Conservation (phyloP, 2,888 invertebrate genomes). For the Cotesia congregata region DNA sequence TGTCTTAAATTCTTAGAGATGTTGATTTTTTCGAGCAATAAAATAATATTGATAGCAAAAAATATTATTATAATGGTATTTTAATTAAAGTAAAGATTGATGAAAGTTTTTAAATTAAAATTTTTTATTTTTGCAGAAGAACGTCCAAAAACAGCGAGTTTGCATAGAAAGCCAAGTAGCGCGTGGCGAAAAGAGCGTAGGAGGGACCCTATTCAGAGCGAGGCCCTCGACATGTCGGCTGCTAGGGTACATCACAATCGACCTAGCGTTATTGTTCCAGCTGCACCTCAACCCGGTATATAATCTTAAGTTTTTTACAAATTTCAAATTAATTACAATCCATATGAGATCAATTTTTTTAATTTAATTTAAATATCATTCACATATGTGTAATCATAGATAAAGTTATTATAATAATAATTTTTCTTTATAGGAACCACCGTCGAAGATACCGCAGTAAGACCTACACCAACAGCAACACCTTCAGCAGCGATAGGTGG, state of each 20-base stretch:
- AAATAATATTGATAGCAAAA: background rate
- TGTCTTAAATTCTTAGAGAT: constrained; percentile 8
- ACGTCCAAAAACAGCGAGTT: constrained; percentile 64
- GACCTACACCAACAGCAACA: constrained; percentile 64
- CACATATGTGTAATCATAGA: background rate
- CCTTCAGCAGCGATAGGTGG: constrained; percentile 63
- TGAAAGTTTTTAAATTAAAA: constrained; percentile 7
- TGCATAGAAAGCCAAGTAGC: constrained; percentile 67
- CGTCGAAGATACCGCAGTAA: constrained; percentile 64
- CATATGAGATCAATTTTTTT: constrained; percentile 5
- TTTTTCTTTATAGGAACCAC: constrained; percentile 58
- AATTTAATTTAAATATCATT: constrained; percentile 1
- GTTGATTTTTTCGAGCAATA: background rate
- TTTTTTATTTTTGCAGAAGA: constrained; percentile 58
- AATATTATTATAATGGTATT: background rate
- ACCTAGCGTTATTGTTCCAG: constrained; percentile 67
- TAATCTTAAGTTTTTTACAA: constrained; percentile 4
- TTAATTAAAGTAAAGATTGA: constrained; percentile 18
- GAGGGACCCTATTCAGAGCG: constrained; percentile 67
- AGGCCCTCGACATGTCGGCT: constrained; percentile 69
- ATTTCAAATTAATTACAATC: background rate
- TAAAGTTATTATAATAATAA: constrained; percentile 38
- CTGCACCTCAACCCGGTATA: constrained; percentile 62
- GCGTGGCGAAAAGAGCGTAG: constrained; percentile 68
- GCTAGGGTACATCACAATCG: constrained; percentile 62